Evolutionary conservation across 2,888 invertebrate species (phyloP), one percentile per base, ranked within the genome.

Genomic region (Lycophotia porphyrea): DNA sequence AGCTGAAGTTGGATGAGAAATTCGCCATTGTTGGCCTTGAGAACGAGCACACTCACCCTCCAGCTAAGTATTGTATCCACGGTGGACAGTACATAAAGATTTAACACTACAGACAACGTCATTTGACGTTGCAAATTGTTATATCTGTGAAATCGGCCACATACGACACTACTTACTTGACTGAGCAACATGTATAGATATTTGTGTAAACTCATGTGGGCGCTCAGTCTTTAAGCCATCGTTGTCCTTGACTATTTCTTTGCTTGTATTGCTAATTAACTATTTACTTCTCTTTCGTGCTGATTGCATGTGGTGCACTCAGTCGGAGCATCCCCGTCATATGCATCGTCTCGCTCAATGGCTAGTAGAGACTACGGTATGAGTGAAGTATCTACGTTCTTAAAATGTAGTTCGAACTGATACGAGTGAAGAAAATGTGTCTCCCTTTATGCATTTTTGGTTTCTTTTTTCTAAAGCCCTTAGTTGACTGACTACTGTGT

Each of bases 41-140:
- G 65, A 93, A 92, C 34, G 79, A 87, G 3, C 95, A 95, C 67
- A 95, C 92, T 0, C 95, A 95, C 70, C 94, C 94, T 0, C 95
- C 95, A 0, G 91, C 94, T 0, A 92, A 93, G 67, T 95, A 94
- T 71, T 91, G 90, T 70, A 93, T 95, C 61, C 91, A 92, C 21
- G 91, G 93, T 7, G 96, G 95, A 1, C 92, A 91, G 63, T 94
- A 93, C 80, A 87, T 93, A 5, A 94, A 93, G 80, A 86, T 93
- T 36, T 92, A 89, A 82, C 68, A 73, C 21, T 2, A 47, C 9
- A 31, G 9, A 69, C 78, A 61, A 64, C 64, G 64, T 71, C 36
- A 5, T 27, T 18, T 24, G 68, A 68, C 66, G 42, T 81, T 68
- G 68, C 71, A 13, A 52, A 7, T 31, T 42, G 13, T 47, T 34